These are phyloP conservation scores for Isurus oxyrinchus DNA, from an alignment of 2,113 vertebrate species.

Conservation along the genomic window DNA sequence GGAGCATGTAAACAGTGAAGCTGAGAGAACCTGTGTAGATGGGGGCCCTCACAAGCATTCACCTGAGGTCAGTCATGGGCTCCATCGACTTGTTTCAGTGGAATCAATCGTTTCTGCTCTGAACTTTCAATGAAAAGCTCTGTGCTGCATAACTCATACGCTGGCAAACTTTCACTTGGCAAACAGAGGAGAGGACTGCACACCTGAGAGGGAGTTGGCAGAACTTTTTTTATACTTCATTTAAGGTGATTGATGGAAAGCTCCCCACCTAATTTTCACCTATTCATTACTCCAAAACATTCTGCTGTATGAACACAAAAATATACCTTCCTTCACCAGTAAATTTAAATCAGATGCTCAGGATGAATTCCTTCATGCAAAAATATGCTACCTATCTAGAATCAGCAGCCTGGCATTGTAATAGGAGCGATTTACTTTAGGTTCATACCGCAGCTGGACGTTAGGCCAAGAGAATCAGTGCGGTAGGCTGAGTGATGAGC, in stretches of 20 bases:
- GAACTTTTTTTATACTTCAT: not conserved
- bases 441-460: not conserved
- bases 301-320: not conserved
- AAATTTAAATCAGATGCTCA: slow-evolving; percentile 3
- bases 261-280: not conserved
- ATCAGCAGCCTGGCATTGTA: not conserved
- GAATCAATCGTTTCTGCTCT: not conserved
- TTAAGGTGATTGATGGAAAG: not conserved
- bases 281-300: not conserved
- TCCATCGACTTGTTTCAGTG: not conserved
- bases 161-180: not conserved
- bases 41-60: not conserved
- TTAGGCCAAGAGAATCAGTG: not conserved
- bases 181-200: not conserved
- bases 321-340: not conserved
- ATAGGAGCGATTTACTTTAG: not conserved
- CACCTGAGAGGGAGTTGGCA: not conserved
- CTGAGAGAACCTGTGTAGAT: not conserved
- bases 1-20: not conserved
- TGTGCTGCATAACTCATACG: not conserved
- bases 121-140: not conserved
- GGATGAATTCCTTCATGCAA: not conserved
- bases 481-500: not conserved
- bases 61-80: not conserved
- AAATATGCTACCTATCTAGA: not conserved